phyloP scores from a whole-genome alignment of 37 sponge, comb jelly and placozoan species.

The Petrosia ficiformis region DNA sequence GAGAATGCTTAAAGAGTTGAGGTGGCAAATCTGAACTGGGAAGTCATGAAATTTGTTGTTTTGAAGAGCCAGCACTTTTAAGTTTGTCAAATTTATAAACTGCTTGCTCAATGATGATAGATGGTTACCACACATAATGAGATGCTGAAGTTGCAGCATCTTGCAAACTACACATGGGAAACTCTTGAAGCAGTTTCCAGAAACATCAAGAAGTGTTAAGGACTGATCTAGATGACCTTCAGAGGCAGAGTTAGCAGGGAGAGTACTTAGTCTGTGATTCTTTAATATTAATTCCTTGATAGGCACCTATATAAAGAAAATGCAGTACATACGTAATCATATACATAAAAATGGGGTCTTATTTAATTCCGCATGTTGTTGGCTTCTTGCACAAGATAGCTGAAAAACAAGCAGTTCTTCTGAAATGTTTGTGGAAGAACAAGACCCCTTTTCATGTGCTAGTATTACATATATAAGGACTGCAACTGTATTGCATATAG shows the following conservation, averaged over 20 bases:
- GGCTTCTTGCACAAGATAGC: no score
- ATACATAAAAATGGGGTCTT: no score
- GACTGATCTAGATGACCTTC: not conserved
- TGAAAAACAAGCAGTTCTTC: no score
- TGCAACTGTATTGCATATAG: no score
- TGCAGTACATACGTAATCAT: not conserved
- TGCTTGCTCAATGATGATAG: conserved; percentile 20
- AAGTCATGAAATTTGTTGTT: conserved; percentile 21
- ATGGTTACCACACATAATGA: conserved; percentile 20
- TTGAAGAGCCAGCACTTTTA: conserved; percentile 22
- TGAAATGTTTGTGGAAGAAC: no score
- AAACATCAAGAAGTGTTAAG: conserved; percentile 37
- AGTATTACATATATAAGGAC: no score
- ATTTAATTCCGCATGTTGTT: no score
- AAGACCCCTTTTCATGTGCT: no score
- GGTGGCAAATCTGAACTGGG: conserved; percentile 15
- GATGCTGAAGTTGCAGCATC: conserved; percentile 16
- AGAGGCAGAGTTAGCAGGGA: conserved; percentile 28
- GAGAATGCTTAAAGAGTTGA: conserved; percentile 7
- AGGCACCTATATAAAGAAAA: not conserved
- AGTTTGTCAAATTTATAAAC: conserved; percentile 4
- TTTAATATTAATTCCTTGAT: conserved; percentile 40
- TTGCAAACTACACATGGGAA: conserved; percentile 36
- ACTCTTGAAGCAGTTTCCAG: conserved; percentile 22
- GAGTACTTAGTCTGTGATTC: conserved; percentile 6